These are phyloP conservation scores for Lutraria lutraria DNA, from an alignment of 2,888 invertebrate species.

Conservation along the genomic window DNA sequence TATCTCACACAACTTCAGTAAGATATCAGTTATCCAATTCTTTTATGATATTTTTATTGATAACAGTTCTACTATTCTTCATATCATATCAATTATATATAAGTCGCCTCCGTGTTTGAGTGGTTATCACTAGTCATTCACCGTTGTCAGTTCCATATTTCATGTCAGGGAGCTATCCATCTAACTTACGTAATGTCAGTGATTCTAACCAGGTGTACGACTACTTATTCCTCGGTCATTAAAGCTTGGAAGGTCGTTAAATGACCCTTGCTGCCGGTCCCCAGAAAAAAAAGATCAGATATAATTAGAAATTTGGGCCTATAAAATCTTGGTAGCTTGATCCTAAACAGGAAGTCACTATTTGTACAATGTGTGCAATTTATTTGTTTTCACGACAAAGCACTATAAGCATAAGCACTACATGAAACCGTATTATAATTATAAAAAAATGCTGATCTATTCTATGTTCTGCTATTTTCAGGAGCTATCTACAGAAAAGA, in stretches of 20 bases:
- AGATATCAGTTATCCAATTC: background rate
- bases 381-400: background rate
- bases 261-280: too few species aligned
- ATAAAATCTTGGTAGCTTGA: too few species aligned
- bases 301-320: too few species aligned
- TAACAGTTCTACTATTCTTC: background rate
- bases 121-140: too few species aligned
- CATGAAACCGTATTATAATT: background rate
- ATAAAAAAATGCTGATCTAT: background rate
- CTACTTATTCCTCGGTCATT: too few species aligned
- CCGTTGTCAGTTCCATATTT: too few species aligned
- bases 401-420: background rate
- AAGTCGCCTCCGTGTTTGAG: background rate
- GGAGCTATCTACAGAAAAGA: background rate
- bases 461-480: background rate
- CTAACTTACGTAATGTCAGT: too few species aligned
- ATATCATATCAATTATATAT: background rate
- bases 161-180: too few species aligned
- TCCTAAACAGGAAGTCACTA: background rate
- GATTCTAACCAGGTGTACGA: too few species aligned
- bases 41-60: background rate
- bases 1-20: background rate
- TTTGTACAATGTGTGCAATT: background rate
- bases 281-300: too few species aligned
- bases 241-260: too few species aligned